Percentiles rank a stretch among this genome's conserved stretches.
Conservation (phyloP, 2,797 vertebrate species). For the Dallia pectoralis region DNA sequence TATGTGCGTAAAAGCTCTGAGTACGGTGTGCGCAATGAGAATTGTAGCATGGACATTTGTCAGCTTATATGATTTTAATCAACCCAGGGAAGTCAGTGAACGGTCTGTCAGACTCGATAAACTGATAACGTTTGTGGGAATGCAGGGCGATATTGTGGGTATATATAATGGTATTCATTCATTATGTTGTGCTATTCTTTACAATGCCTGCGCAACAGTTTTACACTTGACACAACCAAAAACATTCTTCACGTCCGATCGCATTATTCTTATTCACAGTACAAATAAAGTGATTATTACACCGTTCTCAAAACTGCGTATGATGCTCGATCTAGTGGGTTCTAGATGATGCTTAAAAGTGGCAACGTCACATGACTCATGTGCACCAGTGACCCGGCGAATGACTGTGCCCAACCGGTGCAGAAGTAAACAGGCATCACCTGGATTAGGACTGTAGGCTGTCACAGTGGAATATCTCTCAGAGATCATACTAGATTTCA, state of each 20-base stretch:
- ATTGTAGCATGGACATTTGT: neutral
- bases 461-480: constrained; percentile 9
- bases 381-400: neutral
- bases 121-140: neutral
- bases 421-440: constrained; percentile 51
- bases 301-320: neutral
- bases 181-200: neutral
- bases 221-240: neutral
- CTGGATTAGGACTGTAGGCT: constrained; percentile 29
- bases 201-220: neutral
- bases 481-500: constrained; percentile 45
- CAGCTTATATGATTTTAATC: neutral
- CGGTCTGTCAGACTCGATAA: neutral
- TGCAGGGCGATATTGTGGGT: neutral
- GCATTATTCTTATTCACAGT: neutral
- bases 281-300: neutral
- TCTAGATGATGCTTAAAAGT: neutral
- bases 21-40: neutral
- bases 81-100: neutral
- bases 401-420: neutral
- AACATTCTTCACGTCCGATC: neutral
- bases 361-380: neutral
- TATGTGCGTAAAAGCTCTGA: neutral
- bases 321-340: neutral
- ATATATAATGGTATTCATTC: too few relatives aligned